Evolutionary conservation across 2,888 invertebrate genomes (phyloP), one percentile per base, ranked within the genome.

Genomic region (Chymomyza procnemis): DNA sequence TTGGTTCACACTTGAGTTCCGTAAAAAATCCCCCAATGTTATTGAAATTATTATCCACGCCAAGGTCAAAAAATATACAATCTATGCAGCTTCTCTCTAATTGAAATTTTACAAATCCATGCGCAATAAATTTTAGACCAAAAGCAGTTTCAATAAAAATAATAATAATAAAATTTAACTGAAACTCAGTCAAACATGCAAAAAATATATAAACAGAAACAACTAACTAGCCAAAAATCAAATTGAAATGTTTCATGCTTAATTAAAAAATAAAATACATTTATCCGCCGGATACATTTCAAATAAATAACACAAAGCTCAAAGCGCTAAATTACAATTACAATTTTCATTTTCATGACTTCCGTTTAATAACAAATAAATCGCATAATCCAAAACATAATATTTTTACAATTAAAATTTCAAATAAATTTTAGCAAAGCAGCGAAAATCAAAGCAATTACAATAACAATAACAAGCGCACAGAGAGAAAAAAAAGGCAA

Each of bases 391-490:
- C 75, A 70, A 81, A 78, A 67, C 80, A 85, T 73, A 87, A 87
- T 87, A 87, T 87, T 87, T 76, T 66, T 71, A 80, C 86, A 87
- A 87, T 87, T 87, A 86, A 87, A 87, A 87, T 87, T 85, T 81
- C 85, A 87, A 87, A 87, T 85, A 86, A 79, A 85, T 79, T 83
- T 69, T 78, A 78, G 62, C 75, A 77, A 77, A 76, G 86, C 77
- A 80, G 66, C 73, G 69, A 73, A 82, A 82, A 80, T 82, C 80
- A 82, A 80, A 85, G 80, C 83, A 80, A 84, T 76, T 84, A 77
- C 75, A 77, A 77, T 47, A 77, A 64, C 55, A 69, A 64, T 22
- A 60, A 14, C 69, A 57, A 21, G 67, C 61, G 30, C 41, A 67
- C 41, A 69, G 59, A 14, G 66, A 69, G 56, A 62, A 52, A 47